A percentile compares a stretch with the other conserved stretches of the same genome.
Evolutionary conservation across 2,888 invertebrate genomes (phyloP).

Genomic region (Cistogaster globosa): DNA sequence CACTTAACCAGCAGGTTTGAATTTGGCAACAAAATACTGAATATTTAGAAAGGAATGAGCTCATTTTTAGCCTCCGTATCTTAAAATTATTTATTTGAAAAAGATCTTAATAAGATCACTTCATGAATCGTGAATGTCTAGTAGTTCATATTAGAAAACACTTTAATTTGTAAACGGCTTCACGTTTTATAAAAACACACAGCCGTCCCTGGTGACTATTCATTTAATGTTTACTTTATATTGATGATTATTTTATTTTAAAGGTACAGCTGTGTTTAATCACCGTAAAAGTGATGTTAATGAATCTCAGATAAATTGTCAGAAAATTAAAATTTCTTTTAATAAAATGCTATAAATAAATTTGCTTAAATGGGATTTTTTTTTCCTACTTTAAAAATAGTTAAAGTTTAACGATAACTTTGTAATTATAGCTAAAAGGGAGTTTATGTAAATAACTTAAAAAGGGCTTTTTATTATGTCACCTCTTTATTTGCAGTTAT

Average conservation of each 20-base stretch:
- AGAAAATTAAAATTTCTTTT: slow-evolving; percentile 28
- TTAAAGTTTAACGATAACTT: background rate
- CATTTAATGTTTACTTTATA: slow-evolving; percentile 41
- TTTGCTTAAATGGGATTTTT: slow-evolving; percentile 48
- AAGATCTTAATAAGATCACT: too few relatives aligned
- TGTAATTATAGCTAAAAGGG: slow-evolving; percentile 53
- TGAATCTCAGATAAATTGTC: slow-evolving; percentile 63
- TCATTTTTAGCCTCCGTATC: too few relatives aligned
- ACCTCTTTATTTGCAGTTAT: slow-evolving; percentile 51
- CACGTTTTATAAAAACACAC: too few relatives aligned
- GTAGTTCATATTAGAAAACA: background rate
- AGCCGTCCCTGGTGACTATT: background rate
- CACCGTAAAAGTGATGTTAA: slow-evolving; percentile 70
- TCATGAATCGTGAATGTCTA: too few relatives aligned
- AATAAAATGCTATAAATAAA: slow-evolving; percentile 10
- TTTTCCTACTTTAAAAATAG: background rate
- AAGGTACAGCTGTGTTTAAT: slow-evolving; percentile 71
- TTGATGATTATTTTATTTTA: slow-evolving; percentile 59
- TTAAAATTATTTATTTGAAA: too few relatives aligned
- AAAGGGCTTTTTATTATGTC: slow-evolving; percentile 49
- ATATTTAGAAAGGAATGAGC: too few relatives aligned
- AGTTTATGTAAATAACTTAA: slow-evolving; percentile 20
- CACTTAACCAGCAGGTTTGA: too few relatives aligned
- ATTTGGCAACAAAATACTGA: too few relatives aligned
- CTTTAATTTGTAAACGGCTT: background rate